Evolutionary conservation across 1,140 invertebrate species (phyloP).

Genomic region (Rhyzopertha dominica): DNA sequence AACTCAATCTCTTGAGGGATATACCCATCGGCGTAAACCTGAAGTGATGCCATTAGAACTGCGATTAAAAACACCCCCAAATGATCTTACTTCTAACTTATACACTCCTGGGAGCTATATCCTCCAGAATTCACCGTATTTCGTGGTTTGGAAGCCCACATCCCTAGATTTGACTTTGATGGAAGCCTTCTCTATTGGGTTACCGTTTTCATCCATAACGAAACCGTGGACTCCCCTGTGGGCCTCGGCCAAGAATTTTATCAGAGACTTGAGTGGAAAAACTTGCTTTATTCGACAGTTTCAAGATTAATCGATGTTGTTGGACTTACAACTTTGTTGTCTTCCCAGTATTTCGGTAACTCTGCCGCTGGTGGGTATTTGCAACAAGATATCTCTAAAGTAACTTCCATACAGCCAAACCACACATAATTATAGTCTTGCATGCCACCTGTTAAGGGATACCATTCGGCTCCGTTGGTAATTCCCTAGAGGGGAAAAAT

Average conservation of each 20-base stretch:
- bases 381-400: constrained; percentile 60
- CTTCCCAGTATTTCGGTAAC: constrained; percentile 55
- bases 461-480: constrained; percentile 59
- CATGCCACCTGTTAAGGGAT: constrained; percentile 52
- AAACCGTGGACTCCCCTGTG: constrained; percentile 47
- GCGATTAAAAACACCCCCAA: too few species aligned
- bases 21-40: constrained; percentile 82
- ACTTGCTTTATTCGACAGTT: constrained; percentile 2
- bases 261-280: constrained; percentile 35
- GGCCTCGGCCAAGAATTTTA: constrained; percentile 38
- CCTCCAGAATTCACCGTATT: constrained; percentile 38
- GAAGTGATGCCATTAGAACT: too few species aligned
- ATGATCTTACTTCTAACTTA: constrained; percentile 35
- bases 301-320: constrained; percentile 1
- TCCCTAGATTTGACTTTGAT: constrained; percentile 46
- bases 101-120: constrained; percentile 39
- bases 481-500: constrained; percentile 48
- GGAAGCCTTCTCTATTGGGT: constrained; percentile 41
- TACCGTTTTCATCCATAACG: constrained; percentile 41
- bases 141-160: constrained; percentile 31
- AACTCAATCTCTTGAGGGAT: constrained; percentile 78
- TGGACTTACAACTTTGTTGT: constrained; percentile 50
- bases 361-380: constrained; percentile 53
- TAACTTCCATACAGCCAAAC: constrained; percentile 64
- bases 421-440: constrained; percentile 65